Evolutionary conservation across 2,113 vertebrate genomes (phyloP).

Genomic region (Rostratula benghalensis): DNA sequence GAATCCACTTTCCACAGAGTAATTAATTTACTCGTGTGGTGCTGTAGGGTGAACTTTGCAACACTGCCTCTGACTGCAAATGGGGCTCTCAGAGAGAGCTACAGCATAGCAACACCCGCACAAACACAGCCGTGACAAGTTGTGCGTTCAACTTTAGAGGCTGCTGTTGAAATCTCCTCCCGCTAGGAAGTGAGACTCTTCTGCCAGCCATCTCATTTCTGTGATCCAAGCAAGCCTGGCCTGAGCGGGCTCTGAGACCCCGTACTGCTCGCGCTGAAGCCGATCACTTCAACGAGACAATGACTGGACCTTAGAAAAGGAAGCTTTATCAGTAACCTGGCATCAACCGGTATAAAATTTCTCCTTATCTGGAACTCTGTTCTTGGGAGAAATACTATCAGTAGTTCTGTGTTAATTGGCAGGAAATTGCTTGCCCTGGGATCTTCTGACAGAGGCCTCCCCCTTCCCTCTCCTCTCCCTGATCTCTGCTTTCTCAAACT

Average conservation of each 20-base stretch:
- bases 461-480: not conserved
- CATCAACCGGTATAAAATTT: not conserved
- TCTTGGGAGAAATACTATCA: conserved; percentile 63
- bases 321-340: not conserved
- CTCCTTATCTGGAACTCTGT: conserved; percentile 36
- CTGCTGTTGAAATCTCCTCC: not conserved
- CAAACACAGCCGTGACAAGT: not conserved
- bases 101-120: accelerated
- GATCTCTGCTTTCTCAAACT: not conserved
- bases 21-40: not conserved
- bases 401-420: conserved; percentile 56
- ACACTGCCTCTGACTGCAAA: not conserved
- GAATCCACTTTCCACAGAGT: not conserved
- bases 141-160: not conserved
- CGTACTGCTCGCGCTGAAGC: accelerated
- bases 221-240: not conserved
- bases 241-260: accelerated
- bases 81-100: accelerated
- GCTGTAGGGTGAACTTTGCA: not conserved
- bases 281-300: accelerated
- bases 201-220: conserved; percentile 15
- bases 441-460: not conserved
- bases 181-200: conserved; percentile 37
- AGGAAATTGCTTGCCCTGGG: conserved; percentile 60
- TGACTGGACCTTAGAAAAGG: not conserved